Base-by-base conservation (phyloP, 2,888 invertebrate genomes). In the Choristoneura rosaceana region DNA sequence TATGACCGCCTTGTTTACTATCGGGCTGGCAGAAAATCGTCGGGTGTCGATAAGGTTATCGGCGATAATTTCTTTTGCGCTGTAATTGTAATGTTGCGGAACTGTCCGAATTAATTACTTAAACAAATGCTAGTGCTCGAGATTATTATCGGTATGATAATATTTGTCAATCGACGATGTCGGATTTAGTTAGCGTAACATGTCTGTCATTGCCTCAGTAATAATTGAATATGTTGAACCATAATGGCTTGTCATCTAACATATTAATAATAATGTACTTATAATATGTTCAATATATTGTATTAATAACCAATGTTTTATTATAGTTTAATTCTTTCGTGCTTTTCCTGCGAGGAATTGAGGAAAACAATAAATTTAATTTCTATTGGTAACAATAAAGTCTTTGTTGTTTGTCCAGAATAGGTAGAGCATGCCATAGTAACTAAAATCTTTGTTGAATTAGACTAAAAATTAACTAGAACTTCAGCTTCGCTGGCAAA, bases 121-220 rank as follows among this genome's bases (percentile, higher is more conserved):
- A 87, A 87, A 89, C 86, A 87, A 84, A 81, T 83, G 82, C 82
- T 82, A 81, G 79, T 83, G 80, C 80, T 81, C 82, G 84, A 91
- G 90, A 90, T 92, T 87, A 90, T 90, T 91, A 89, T 90, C 89
- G 84, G 84, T 86, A 85, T 83, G 87, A 90, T 91, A 89, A 88
- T 85, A 83, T 82, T 82, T 80, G 69, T 69, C 73, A 69, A 73
- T 73, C 73, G 69, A 64, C 73, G 68, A 47, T 15, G 69, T 69
- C 73, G 52, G 59, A 64, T 63, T 73, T 69, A 38, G 68, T 69
- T 73, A 73, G 59, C 45, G 69, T 64, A 68, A 69, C 59, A 45
- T 43, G 52, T 43, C 67, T 68, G 71, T 71, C 71, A 71, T 58
- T 68, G 67, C 71, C 67, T 68, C 67, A 38, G 59, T 70, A 47